A percentile compares a stretch with the other conserved stretches of the same genome.
Conservation (phyloP, 2,113 vertebrate genomes). For the Chaetops frenatus region DNA sequence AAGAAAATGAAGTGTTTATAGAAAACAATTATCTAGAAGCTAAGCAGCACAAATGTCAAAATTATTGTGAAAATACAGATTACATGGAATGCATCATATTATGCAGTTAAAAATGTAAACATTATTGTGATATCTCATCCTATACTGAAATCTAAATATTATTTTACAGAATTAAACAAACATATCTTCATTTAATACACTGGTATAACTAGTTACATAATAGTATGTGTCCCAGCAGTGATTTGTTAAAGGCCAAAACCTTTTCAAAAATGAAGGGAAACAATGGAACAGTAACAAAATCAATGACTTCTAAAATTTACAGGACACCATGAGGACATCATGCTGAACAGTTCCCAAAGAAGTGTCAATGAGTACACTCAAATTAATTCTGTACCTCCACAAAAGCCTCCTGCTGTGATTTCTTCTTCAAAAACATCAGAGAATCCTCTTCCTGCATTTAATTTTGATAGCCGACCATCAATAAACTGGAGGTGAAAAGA, state of each 20-base stretch:
- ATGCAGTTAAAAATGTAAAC: not conserved
- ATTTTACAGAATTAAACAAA: not conserved
- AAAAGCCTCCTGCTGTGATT: slow-evolving; percentile 93
- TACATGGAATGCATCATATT: not conserved
- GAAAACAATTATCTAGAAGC: not conserved
- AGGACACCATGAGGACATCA: not conserved
- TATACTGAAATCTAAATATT: not conserved
- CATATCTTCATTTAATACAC: not conserved
- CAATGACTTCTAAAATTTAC: not conserved
- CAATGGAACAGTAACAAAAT: not conserved
- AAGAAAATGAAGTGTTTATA: not conserved
- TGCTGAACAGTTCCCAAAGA: not conserved
- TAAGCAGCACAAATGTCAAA: not conserved
- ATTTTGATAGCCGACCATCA: slow-evolving; percentile 92
- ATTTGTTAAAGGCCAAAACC: not conserved
- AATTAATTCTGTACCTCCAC: slow-evolving; percentile 79
- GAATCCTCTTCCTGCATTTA: slow-evolving; percentile 93
- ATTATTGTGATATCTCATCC: not conserved
- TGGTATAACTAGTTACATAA: not conserved
- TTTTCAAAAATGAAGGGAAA: not conserved
- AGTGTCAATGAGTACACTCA: not conserved
- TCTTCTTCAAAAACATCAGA: slow-evolving; percentile 95
- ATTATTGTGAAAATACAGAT: not conserved
- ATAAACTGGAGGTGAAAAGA: slow-evolving; percentile 83
- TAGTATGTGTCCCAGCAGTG: not conserved